phyloP scores from a whole-genome alignment of 2,888 invertebrate genomes.

The Vandiemenella viatica region DNA sequence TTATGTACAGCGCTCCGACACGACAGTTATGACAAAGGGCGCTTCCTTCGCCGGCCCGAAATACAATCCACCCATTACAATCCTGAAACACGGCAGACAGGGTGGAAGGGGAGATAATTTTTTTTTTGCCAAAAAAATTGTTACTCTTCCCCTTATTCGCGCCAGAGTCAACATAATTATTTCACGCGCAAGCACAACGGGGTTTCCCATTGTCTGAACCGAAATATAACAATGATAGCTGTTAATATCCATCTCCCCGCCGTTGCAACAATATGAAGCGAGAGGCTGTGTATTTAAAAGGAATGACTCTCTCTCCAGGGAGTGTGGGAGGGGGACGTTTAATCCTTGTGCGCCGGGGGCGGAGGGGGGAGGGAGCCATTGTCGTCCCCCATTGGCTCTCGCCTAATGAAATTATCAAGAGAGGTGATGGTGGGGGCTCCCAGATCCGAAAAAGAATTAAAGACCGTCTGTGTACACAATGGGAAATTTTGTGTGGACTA shows the following conservation, averaged over 20 bases:
- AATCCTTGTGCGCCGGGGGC: background rate
- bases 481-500: slow-evolving; percentile 13
- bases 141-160: no score
- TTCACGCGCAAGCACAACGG: no score
- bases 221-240: background rate
- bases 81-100: no score
- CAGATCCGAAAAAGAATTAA: slow-evolving; percentile 11
- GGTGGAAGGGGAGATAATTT: no score
- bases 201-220: background rate
- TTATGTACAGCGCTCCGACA: background rate
- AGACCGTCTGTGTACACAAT: slow-evolving; percentile 10
- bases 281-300: background rate
- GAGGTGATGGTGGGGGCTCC: background rate
- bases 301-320: no score
- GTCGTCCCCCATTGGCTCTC: slow-evolving; percentile 6
- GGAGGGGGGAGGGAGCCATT: no score
- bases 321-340: background rate
- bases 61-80: background rate
- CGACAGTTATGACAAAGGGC: background rate
- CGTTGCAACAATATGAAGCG: background rate
- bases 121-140: no score
- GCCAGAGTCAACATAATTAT: background rate
- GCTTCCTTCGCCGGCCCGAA: background rate
- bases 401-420: slow-evolving; percentile 11
- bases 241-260: no score